Conservation (phyloP, 2,888 invertebrate species). For the Cheilosia urbana region DNA sequence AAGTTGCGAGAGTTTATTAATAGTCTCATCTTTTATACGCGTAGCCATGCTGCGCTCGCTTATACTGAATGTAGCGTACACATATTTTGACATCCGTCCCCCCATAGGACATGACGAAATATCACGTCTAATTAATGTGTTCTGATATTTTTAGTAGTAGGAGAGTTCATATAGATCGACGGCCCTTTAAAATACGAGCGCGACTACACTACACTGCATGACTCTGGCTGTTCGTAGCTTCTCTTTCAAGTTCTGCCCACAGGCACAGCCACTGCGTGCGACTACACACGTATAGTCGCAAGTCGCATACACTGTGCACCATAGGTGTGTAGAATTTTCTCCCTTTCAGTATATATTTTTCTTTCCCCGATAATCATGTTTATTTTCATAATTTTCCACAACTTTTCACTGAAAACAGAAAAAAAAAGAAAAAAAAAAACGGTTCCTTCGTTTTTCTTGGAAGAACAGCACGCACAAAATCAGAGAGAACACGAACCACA, state of each 20-base stretch:
- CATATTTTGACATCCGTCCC: conserved; percentile 75
- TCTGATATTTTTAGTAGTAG: conserved; percentile 69
- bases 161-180: conserved; percentile 70
- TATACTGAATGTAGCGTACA: conserved; percentile 40
- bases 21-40: conserved; percentile 46
- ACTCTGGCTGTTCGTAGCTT: conserved; percentile 23
- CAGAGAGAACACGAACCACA: conserved; percentile 28
- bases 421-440: neutral
- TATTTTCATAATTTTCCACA: conserved; percentile 75
- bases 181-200: conserved; percentile 66
- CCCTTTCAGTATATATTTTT: conserved; percentile 70
- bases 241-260: conserved; percentile 66
- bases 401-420: conserved; percentile 65
- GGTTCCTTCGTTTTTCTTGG: conserved; percentile 27
- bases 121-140: conserved; percentile 72
- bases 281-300: conserved; percentile 10
- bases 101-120: conserved; percentile 73
- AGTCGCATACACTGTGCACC: conserved; percentile 32
- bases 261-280: conserved; percentile 32
- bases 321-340: conserved; percentile 46
- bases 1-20: conserved; percentile 67
- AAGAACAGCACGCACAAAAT: conserved; percentile 18
- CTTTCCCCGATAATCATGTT: conserved; percentile 70
- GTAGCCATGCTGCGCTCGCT: conserved; percentile 34
- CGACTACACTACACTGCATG: conserved; percentile 34